Evolutionary conservation across 2,113 vertebrate species (phyloP), one percentile per base, ranked within the genome.

Genomic region (Phocoena phocoena): DNA sequence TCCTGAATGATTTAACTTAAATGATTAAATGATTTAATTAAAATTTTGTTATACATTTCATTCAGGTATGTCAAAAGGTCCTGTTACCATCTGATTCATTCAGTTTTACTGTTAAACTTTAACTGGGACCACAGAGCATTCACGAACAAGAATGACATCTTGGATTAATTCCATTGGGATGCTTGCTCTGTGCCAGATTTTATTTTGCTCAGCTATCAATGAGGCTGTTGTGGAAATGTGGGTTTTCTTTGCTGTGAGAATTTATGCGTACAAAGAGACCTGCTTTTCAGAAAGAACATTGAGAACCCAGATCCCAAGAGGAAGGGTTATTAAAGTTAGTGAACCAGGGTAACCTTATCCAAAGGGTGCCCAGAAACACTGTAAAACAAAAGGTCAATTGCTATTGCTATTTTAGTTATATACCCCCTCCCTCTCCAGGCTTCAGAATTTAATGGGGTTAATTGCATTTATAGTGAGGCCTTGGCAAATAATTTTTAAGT

Each of bases 181-280:
- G 96, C 96, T 96, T 97, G 93, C 65, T 97, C 38, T 90, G 80
- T 99, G 99, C 99, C 98, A 99, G 98, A 98, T 98, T 98, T 98
- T 98, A 98, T 98, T 99, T 98, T 98, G 96, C 98, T 98, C 98
- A 15, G 97, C 98, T 98, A 98, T 99, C 99, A 99, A 99, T 99
- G 98, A 98, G 98, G 97, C 99, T 98, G 98, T 99, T 99, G 99
- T 99, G 97, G 97, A 98, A 97, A 98, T 98, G 98, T 98, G 98
- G 98, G 98, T 98, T 99, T 99, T 98, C 98, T 98, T 98, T 98
- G 98, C 98, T 99, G 98, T 99, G 99, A 99, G 98, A 99, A 99
- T 98, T 98, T 98, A 98, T 98, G 98, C 0, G 80, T 98, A 99
- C 99, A 99, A 99, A 99, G 98, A 98, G 98, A 98, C 98, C 97